A percentile compares a stretch with the other conserved stretches of the same genome.
Evolutionary conservation across 2,797 vertebrate genomes (phyloP).

Genomic region (Lepus oiostolus): DNA sequence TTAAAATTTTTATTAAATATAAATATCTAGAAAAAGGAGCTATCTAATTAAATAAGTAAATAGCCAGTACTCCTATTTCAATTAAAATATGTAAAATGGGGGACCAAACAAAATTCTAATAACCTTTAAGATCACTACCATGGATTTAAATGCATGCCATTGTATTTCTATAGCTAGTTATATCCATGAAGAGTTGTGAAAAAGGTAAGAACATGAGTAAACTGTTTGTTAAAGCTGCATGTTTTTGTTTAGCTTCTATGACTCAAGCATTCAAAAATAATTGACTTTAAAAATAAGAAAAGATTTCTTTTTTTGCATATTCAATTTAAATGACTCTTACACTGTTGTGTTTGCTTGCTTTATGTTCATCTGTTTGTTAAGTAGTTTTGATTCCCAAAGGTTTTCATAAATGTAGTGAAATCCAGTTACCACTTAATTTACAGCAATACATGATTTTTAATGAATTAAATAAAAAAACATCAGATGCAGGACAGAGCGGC

Average conservation of each 20-base stretch:
- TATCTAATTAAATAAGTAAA: constrained; percentile 8
- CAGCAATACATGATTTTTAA: background rate
- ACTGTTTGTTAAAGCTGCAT: constrained; percentile 57
- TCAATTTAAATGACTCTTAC: constrained; percentile 45
- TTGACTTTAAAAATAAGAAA: background rate
- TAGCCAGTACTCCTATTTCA: background rate
- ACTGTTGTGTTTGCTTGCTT: background rate
- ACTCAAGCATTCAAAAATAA: constrained; percentile 38
- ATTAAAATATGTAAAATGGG: background rate
- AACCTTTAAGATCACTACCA: background rate
- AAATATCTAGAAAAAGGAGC: constrained; percentile 42
- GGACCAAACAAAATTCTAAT: background rate
- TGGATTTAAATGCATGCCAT: background rate
- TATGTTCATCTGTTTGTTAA: background rate
- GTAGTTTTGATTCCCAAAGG: constrained; percentile 44
- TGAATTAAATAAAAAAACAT: background rate
- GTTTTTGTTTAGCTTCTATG: background rate
- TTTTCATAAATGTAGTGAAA: constrained; percentile 29
- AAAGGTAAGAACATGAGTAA: constrained; percentile 18
- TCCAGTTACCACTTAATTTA: background rate
- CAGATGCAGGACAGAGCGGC: background rate
- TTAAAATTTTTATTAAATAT: constrained; percentile 64
- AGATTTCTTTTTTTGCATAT: constrained; percentile 21
- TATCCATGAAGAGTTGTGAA: constrained; percentile 1
- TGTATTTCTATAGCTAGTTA: constrained; percentile 33